phyloP scores from a whole-genome alignment of 1,140 invertebrate species.

The Macrosteles quadrilineatus region DNA sequence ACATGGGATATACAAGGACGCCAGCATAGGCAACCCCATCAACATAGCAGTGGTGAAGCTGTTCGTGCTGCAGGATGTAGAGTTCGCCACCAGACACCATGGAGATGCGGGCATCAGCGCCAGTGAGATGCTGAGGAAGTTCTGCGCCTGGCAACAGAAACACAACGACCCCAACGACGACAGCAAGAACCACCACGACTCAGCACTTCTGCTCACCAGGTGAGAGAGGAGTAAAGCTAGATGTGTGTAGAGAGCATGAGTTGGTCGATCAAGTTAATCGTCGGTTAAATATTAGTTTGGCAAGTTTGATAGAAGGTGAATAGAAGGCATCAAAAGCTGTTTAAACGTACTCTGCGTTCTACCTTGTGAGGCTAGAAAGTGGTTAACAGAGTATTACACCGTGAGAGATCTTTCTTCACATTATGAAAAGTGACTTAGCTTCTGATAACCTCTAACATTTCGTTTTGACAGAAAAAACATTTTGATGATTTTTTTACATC shows the following conservation, averaged over 20 bases:
- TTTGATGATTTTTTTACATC: too few relatives aligned
- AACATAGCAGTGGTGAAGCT: slow-evolving; percentile 73
- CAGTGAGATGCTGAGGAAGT: slow-evolving; percentile 66
- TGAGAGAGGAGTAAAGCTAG: slow-evolving; percentile 42
- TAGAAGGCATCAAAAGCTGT: too few relatives aligned
- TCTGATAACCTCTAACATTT: too few relatives aligned
- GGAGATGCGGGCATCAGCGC: slow-evolving; percentile 55
- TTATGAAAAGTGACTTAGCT: too few relatives aligned
- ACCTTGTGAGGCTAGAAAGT: too few relatives aligned
- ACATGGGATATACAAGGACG: slow-evolving; percentile 75
- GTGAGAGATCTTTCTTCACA: too few relatives aligned
- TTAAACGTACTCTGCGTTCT: too few relatives aligned
- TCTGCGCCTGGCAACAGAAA: slow-evolving; percentile 69
- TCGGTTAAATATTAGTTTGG: too few relatives aligned
- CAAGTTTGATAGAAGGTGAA: too few relatives aligned
- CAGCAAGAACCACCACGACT: slow-evolving; percentile 64
- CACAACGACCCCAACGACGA: slow-evolving; percentile 56
- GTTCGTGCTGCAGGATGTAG: slow-evolving; percentile 59
- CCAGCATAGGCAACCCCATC: slow-evolving; percentile 78
- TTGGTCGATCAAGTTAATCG: not conserved
- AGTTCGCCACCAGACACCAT: slow-evolving; percentile 46
- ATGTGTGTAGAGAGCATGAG: not conserved
- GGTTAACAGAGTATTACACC: too few relatives aligned
- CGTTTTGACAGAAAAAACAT: too few relatives aligned
- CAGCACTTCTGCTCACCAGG: slow-evolving; percentile 74